Conservation (phyloP, 2,797 vertebrate species). For the Diceros bicornis region DNA sequence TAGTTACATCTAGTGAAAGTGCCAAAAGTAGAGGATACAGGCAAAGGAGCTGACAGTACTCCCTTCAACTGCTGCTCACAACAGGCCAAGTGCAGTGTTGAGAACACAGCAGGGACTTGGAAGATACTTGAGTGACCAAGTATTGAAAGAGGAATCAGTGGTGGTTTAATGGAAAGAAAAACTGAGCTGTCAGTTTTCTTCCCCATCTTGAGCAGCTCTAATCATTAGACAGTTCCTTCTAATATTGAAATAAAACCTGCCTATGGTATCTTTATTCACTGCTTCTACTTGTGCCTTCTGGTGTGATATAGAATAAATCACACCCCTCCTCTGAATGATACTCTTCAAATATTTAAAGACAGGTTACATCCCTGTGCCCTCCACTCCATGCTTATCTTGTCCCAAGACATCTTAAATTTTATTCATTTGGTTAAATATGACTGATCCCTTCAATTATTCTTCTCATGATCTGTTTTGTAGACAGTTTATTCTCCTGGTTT, state of each 20-base stretch:
- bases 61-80: rapidly evolving
- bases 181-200: neutral
- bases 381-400: neutral
- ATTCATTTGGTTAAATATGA: slow-evolving; percentile 32
- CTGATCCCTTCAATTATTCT: slow-evolving; percentile 13
- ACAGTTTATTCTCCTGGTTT: neutral
- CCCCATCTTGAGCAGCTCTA: neutral
- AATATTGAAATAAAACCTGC: neutral
- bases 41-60: neutral
- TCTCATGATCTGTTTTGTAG: neutral
- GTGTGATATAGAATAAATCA: neutral
- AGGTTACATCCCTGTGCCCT: neutral
- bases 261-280: neutral
- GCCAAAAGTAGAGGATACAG: neutral
- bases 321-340: neutral
- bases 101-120: neutral
- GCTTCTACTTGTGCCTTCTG: neutral
- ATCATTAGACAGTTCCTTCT: slow-evolving; percentile 1
- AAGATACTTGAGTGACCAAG: neutral
- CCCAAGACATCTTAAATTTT: neutral
- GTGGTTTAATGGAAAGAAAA: slow-evolving; percentile 42
- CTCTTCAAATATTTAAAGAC: neutral
- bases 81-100: rapidly evolving
- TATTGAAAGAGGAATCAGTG: neutral
- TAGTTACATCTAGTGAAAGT: neutral